A percentile compares a stretch with the other conserved stretches of the same genome.
Evolutionary conservation across 2,113 vertebrate genomes (phyloP).

Genomic region (Callithrix jacchus): DNA sequence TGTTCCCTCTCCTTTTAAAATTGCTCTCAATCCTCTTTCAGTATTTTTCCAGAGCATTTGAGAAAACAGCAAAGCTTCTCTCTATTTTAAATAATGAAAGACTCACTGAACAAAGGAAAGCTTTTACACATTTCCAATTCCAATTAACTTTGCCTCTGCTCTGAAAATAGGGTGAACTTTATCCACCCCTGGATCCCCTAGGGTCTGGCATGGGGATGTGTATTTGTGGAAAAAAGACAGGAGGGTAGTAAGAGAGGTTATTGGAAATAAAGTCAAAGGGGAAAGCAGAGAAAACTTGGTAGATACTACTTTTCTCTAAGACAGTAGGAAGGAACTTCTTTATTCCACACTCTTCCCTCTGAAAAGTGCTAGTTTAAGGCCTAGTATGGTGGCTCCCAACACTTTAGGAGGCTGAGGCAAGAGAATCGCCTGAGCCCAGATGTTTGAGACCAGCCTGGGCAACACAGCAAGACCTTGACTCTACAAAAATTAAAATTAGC

Average conservation of each 20-base stretch:
- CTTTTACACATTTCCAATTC: slow-evolving; percentile 8
- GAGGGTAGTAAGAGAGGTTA: neutral
- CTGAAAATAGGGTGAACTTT: neutral
- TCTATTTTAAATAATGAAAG: slow-evolving; percentile 10
- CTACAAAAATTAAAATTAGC: no score
- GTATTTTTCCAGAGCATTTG: slow-evolving; percentile 19
- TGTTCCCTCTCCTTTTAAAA: neutral
- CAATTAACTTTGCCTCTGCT: slow-evolving; percentile 17
- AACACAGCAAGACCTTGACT: no score
- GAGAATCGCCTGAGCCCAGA: no score
- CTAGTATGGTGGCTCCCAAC: no score
- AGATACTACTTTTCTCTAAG: neutral
- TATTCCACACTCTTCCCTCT: neutral
- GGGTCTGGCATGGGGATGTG: neutral
- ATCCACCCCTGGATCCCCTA: neutral
- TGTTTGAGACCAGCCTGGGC: no score
- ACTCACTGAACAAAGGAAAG: neutral
- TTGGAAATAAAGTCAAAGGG: neutral
- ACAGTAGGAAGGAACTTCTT: slow-evolving; percentile 1
- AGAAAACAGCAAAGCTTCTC: slow-evolving; percentile 37
- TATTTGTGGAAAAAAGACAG: neutral
- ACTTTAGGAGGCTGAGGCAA: no score
- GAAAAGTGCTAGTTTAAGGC: neutral
- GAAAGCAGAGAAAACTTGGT: neutral
- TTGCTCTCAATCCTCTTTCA: neutral